Evolutionary conservation across 2,888 invertebrate species (phyloP), one percentile per base, ranked within the genome.

Genomic region (Leptopilina drosophilae): DNA sequence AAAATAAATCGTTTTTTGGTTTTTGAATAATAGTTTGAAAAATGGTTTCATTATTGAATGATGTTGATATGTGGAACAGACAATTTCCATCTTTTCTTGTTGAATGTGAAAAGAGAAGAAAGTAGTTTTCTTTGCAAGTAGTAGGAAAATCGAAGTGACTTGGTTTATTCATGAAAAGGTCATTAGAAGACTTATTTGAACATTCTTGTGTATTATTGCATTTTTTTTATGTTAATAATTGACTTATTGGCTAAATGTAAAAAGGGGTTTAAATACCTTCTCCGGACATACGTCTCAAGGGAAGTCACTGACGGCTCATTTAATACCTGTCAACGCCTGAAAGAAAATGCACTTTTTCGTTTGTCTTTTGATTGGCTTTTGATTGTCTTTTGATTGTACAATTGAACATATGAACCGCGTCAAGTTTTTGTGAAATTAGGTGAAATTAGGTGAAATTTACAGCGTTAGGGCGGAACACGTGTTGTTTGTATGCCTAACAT

Each of bases 241-340:
- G 73, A 33, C 56, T n/a, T 73, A 33, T 42, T 42, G 42, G 20
- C 20, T 20, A 20, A 20, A 20, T 20, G 20, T 20, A 20, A 20
- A 20, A 20, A 20, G 20, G 20, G 20, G 1, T 73, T n/a, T 56
- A 56, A 80, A 76, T 85, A 88, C 88, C 87, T 88, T 87, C 88
- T 82, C 82, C 83, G 83, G 86, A 84, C 88, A 88, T 87, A 84
- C 85, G 85, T 84, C 83, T 85, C 79, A 66, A 56, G 64, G 67
- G 76, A 79, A 67, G 84, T 87, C 84, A 85, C 85, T 87, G 42
- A 42, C 8, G 84, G 81, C 79, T 83, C 88, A 88, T 88, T 81
- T 81, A 82, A 80, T 20, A 20, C 77, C 64, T 56, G 56, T 73
- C 40, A 79, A 64, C 77, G 81, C 79, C 49, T 77, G 4, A 12